Evolutionary conservation across 2,888 invertebrate genomes (phyloP).

Genomic region (Melinopterus prodromus): DNA sequence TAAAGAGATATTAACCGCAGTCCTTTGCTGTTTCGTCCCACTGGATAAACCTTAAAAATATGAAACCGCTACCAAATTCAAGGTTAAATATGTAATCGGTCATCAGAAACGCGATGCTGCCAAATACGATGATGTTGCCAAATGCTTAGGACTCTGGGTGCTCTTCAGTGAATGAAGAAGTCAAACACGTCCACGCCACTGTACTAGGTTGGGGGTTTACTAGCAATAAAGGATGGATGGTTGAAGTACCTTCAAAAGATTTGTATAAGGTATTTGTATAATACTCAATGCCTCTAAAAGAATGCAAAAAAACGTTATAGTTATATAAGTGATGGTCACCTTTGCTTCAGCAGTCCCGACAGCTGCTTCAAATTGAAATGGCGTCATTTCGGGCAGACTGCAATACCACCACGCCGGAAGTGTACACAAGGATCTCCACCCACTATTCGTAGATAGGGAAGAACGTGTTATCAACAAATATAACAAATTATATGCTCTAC

Average conservation of each 20-base stretch:
- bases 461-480: not conserved
- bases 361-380: not conserved
- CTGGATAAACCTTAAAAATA: no score
- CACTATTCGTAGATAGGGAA: not conserved
- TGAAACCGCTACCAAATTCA: constrained; percentile 8
- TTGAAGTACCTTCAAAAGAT: not conserved
- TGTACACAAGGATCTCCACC: not conserved
- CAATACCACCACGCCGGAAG: not conserved
- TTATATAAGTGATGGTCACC: not conserved
- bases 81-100: constrained; percentile 6
- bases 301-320: constrained; percentile 1
- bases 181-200: not conserved
- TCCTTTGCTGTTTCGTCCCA: constrained; percentile 25
- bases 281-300: not conserved
- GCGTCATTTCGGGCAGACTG: not conserved
- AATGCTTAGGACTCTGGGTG: no score
- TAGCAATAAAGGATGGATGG: not conserved
- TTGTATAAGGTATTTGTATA: no score
- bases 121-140: no score
- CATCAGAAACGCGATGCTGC: not conserved
- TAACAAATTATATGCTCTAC: no score
- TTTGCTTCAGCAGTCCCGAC: constrained; percentile 4
- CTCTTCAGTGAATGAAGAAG: not conserved
- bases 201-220: constrained; percentile 16
- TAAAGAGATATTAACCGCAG: constrained; percentile 27